Evolutionary conservation across 92 coral and sea anemone species (phyloP), one percentile per base, ranked within the genome.

Genomic region (Pocillopora grandis): DNA sequence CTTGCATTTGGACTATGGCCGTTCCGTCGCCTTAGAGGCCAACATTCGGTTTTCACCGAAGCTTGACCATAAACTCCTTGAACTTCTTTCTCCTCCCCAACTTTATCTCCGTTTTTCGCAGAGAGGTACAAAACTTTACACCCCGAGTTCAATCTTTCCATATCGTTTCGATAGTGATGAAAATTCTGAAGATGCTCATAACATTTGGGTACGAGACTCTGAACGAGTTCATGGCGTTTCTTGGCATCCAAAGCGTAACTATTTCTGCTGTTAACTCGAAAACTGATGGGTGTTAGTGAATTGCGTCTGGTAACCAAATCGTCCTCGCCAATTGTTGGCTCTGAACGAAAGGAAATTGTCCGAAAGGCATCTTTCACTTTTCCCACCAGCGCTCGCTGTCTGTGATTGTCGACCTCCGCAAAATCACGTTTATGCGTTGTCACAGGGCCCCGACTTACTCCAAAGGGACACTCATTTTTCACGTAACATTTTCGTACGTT

Each of bases 161-260:
- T 73, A 52, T 94, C 98, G 15, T 79, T 81, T 9, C 86, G 84
- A 58, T 94, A 94, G 77, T 94, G 98, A 71, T 94, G 98, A 76
- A 83, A 94, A 80, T 94, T 88, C 63, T 91, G 93, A 17, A 89
- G 82, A 59, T 94, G 90, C 15, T 89, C 90, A 69, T 78, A 89
- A 66, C 93, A 94, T 33, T 83, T 80, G 11, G 98, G 92, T 2
- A 90, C 90, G 27, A 94, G 87, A 42, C 76, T 80, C 9, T 80
- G 86, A 31, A 84, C 69, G 16, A 76, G n/a, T 15, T 73, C 72
- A 15, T 89, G 87, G 61, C 58, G 67, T 78, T 59, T 85, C 21
- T 75, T 72, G 60, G 72, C 68, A 19, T 76, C 80, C 23, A 60
- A 23, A 6, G 87, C 74, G 67, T 71, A 59, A 12, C 73, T 75